A percentile compares a stretch with the other conserved stretches of the same genome.
These are phyloP conservation scores for Anastatus disparis DNA, from an alignment of 1,140 invertebrate species.

Conservation along the genomic window DNA sequence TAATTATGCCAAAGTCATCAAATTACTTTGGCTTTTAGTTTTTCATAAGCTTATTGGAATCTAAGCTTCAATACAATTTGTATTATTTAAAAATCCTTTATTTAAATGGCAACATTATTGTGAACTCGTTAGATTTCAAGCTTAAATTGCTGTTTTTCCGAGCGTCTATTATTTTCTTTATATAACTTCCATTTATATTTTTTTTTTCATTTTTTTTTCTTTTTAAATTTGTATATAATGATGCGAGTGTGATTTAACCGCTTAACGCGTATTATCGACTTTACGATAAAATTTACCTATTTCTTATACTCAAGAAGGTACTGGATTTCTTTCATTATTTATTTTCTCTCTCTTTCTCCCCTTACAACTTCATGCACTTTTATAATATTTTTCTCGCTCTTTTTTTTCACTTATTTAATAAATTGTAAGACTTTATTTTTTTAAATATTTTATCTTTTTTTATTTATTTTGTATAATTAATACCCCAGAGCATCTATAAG, in stretches of 20 bases:
- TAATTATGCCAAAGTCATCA: no score
- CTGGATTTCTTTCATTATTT: constrained; percentile 51
- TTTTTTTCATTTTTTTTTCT: constrained; percentile 15
- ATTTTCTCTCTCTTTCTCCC: constrained; percentile 18
- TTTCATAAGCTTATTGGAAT: no score
- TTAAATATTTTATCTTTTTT: background rate
- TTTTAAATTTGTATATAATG: constrained; percentile 33
- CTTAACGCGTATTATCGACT: constrained; percentile 46
- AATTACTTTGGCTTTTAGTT: no score
- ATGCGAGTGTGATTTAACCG: no score
- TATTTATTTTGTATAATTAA: constrained; percentile 31
- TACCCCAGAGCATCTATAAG: constrained; percentile 57
- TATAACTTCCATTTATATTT: constrained; percentile 18
- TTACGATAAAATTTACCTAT: constrained; percentile 57
- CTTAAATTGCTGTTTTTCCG: no score
- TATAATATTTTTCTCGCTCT: constrained; percentile 37
- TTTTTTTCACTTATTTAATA: constrained; percentile 43
- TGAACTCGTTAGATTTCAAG: no score
- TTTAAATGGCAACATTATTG: no score
- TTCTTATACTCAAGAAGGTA: constrained; percentile 66
- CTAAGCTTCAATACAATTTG: no score
- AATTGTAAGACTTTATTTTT: constrained; percentile 9
- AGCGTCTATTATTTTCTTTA: background rate
- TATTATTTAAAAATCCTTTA: no score
- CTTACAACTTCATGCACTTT: no score